Evolutionary conservation across 2,888 invertebrate species (phyloP), one percentile per base, ranked within the genome.

Genomic region (Ctena decussata): DNA sequence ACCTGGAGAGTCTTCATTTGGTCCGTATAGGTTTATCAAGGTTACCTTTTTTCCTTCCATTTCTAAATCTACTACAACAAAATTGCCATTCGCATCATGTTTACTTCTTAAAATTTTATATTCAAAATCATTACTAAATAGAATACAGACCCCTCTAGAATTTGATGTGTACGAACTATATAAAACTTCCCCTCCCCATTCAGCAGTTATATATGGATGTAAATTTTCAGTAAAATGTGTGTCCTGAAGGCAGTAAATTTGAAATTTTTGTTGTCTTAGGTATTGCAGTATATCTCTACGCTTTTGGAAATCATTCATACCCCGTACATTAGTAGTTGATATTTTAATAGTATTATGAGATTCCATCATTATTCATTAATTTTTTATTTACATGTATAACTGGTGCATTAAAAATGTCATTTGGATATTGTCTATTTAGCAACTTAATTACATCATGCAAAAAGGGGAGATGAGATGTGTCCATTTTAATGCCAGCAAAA

Each of bases 131-230:
- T 80, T 80, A 30, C 70, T 80, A 18, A 80, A 75, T 2, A 80
- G 27, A 49, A 80, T 69, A 30, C 74, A 73, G 27, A 74, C 74
- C 5, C 80, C 75, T 37, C 80, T 49, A 27, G 75, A 1, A 69
- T 80, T 80, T 27, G 80, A 75, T 24, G 70, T 53, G 27, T 70
- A 75, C 53, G 80, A 80, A 46, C 32, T 75, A 30, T 70, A 80
- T 15, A 69, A 46, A 15, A 70, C 32, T 27, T 80, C 53, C 18
- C 70, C 75, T 27, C 80, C 80, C 80, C 80, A 80, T 32, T 74
- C 69, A 37, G 21, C 53, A 70, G 37, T 69, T 18, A 75, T 53
- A 46, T 53, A 39, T 30, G 75, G 46, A 70, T 80, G 75, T 1
- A 69, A 6, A 27, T 75, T 70, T 39, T 5, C 6, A 18, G 75